These are phyloP conservation scores for Psittacula cyanocephala DNA, from an alignment of 2,113 vertebrate species.

Conservation along the genomic window DNA sequence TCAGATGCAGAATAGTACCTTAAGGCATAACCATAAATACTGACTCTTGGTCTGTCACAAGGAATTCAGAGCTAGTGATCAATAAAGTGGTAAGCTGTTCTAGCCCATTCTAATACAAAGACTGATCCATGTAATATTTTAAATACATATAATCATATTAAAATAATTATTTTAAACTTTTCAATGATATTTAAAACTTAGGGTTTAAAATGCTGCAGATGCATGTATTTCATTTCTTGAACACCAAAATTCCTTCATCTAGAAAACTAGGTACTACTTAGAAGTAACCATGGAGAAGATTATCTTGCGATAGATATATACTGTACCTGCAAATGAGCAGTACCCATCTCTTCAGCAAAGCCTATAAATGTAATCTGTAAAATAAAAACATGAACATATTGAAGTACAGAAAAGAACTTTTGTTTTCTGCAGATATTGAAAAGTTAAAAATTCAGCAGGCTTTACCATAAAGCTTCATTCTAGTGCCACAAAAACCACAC, in stretches of 20 bases:
- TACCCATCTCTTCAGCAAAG: slow-evolving; percentile 82
- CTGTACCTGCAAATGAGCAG: slow-evolving; percentile 81
- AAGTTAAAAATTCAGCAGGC: neutral
- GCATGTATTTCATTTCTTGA: neutral
- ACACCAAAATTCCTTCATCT: neutral
- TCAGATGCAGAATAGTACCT: neutral
- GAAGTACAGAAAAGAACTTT: neutral
- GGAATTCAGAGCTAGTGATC: neutral
- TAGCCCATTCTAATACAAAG: neutral
- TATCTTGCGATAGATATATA: neutral
- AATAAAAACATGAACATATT: slow-evolving; percentile 19
- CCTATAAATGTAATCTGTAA: slow-evolving; percentile 89
- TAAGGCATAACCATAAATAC: neutral
- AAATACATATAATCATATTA: neutral
- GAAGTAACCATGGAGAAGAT: neutral
- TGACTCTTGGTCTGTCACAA: neutral
- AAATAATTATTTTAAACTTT: neutral
- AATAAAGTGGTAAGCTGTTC: neutral
- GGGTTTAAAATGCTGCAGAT: neutral
- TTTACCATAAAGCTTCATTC: neutral
- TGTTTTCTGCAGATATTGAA: neutral
- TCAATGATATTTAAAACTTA: neutral
- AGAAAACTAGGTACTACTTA: neutral
- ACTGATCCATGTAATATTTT: neutral
- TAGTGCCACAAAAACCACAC: neutral